A percentile compares a stretch with the other conserved stretches of the same genome.
These are phyloP conservation scores for Isichthys henryi DNA, from an alignment of 2,113 vertebrate species.

Conservation along the genomic window DNA sequence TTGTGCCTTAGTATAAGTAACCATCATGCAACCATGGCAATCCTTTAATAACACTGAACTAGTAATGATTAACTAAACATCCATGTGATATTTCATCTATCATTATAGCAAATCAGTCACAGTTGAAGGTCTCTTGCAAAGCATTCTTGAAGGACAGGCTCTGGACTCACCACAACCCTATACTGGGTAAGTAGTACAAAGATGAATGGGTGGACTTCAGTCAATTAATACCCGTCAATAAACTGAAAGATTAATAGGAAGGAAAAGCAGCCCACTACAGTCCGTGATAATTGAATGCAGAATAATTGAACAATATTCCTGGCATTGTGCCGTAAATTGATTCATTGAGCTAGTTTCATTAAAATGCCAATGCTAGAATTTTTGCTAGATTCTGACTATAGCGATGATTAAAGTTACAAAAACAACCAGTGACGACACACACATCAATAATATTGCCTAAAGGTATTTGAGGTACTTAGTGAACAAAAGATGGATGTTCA, in stretches of 20 bases:
- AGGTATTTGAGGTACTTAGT: not conserved
- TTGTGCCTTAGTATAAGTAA: not conserved
- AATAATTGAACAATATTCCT: not conserved
- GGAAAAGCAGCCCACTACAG: not conserved
- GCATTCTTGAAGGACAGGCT: not conserved
- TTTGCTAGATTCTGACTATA: not conserved
- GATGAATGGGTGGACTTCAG: not conserved
- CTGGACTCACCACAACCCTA: not conserved
- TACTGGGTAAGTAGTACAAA: not conserved
- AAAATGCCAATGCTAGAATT: not conserved
- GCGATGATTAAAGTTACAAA: not conserved
- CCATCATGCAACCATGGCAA: not conserved
- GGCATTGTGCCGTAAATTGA: not conserved
- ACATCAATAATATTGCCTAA: not conserved
- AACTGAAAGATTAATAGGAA: not conserved
- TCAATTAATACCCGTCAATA: not conserved
- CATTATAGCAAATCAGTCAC: not conserved
- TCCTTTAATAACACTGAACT: not conserved
- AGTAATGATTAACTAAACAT: not conserved
- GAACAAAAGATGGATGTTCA: not conserved
- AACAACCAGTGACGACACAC: not conserved
- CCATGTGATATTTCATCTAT: not conserved
- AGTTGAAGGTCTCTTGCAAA: not conserved
- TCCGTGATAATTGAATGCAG: not conserved
- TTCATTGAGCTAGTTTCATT: not conserved